Conservation (phyloP, 1,140 invertebrate genomes). For the Drosophila rhopaloa region DNA sequence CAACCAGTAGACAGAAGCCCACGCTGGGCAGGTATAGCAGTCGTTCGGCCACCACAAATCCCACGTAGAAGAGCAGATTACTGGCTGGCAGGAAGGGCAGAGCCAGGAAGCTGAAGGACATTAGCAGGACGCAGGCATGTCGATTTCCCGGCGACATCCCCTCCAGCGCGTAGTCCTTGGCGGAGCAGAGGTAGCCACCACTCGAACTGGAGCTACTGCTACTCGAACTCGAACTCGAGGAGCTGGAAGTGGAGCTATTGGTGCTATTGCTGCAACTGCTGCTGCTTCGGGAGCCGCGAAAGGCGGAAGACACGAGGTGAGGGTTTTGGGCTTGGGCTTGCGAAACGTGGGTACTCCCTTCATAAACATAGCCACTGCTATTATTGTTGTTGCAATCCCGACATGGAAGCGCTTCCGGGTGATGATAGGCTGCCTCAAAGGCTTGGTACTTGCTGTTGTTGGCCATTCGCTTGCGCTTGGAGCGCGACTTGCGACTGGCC, state of each 20-base stretch:
- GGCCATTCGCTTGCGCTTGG: conserved; percentile 70
- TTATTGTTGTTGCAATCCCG: conserved; percentile 75
- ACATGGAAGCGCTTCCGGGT: conserved; percentile 56
- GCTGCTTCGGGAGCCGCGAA: conserved; percentile 78
- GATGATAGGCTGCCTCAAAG: conserved; percentile 61
- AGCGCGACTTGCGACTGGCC: conserved; percentile 70
- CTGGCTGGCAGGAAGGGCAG: conserved; percentile 97
- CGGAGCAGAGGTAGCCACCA: conserved; percentile 12
- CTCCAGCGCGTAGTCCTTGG: conserved; percentile 42
- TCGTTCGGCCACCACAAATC: conserved; percentile 98
- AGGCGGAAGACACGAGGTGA: conserved; percentile 76
- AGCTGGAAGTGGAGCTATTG: conserved; percentile 44
- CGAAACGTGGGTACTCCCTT: conserved; percentile 1
- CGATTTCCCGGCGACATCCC: conserved; percentile 44
- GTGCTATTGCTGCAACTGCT: conserved; percentile 79
- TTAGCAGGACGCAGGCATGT: conserved; percentile 72
- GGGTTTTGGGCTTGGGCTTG: conserved; percentile 31
- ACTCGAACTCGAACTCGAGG: conserved; percentile 30
- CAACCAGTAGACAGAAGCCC: conserved; percentile 95
- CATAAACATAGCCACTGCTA: conserved; percentile 56
- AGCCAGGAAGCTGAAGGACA: conserved; percentile 91
- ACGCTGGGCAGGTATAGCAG: conserved; percentile 98
- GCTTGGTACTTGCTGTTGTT: conserved; percentile 67
- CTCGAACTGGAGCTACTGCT: conserved; percentile 44
- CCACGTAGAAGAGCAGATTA: conserved; percentile 97